Base-by-base conservation (phyloP, 2,888 invertebrate species). In the Drosophila tripunctata region DNA sequence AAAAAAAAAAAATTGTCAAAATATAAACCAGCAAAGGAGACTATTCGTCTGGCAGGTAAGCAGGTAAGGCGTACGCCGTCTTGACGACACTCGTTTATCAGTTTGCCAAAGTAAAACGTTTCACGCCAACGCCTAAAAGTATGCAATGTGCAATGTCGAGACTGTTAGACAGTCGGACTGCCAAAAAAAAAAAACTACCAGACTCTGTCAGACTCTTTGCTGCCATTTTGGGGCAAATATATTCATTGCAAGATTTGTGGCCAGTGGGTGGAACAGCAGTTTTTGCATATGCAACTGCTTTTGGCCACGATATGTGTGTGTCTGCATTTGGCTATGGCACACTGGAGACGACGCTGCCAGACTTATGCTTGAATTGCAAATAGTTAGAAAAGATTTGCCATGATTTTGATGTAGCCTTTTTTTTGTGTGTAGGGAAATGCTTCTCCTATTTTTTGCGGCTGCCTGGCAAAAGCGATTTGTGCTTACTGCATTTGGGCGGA, bases 221-320 rank as follows among this genome's bases (percentile, higher is more conserved):
- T 72, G 63, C 65, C 51, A 70, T 54, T 76, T 73, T 61, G 61
- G 70, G 72, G 77, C 87, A 88, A 89, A 89, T 89, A 88, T 89
- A 89, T 90, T 89, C 89, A 89, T 90, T 87, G 88, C 89, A 78
- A 87, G 79, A 90, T 90, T 90, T 89, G 88, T 88, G 58, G 74
- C 43, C 78, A 10, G 60, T 58, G 66, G 81, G 68, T 52, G 81
- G 44, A 47, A 57, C 41, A 15, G 33, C 31, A 10, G 7, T 62
- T 75, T 80, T 83, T 86, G 78, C 80, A 81, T 80, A 80, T 71
- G 73, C 58, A 60, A 44, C 63, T 64, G 27, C 40, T 24, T 31
- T 47, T 27, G n/a, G 45, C 24, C 44, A 62, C 30, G 31, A 52
- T 54, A 56, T 68, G 65, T 60, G 47, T n/a, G n/a, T n/a, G n/a